Evolutionary conservation across 2,888 invertebrate genomes (phyloP).

Genomic region (Smittia aterrima): DNA sequence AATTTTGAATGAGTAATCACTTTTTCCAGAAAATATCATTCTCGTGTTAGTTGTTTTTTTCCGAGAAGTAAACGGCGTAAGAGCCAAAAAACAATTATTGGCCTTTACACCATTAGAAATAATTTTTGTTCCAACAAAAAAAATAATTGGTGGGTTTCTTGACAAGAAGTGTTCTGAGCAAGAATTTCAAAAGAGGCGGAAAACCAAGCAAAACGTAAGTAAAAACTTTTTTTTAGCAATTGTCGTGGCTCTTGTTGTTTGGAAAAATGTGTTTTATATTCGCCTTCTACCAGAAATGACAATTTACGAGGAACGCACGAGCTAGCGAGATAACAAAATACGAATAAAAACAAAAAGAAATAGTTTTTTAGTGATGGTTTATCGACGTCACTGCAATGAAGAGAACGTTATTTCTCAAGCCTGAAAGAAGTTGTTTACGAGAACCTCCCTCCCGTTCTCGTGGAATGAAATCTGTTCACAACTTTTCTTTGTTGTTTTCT

Average conservation of each 20-base stretch:
- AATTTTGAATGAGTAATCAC: conserved; percentile 38
- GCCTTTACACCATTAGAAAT: conserved; percentile 30
- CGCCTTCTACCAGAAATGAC: not conserved
- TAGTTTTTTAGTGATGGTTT: conserved; percentile 33
- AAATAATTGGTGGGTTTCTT: conserved; percentile 33
- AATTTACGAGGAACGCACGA: not conserved
- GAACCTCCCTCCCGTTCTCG: conserved; percentile 19
- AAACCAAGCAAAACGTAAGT: conserved; percentile 36
- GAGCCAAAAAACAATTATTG: conserved; percentile 11
- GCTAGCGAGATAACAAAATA: not conserved
- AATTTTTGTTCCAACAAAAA: conserved; percentile 22
- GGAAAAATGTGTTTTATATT: not conserved
- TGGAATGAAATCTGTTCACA: not conserved
- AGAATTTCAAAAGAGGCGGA: conserved; percentile 33
- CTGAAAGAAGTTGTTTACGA: conserved; percentile 16
- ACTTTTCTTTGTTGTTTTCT: not conserved
- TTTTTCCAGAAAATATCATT: conserved; percentile 15
- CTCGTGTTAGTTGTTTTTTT: conserved; percentile 3
- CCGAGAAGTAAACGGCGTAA: not conserved
- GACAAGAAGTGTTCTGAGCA: not conserved
- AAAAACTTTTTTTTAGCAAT: not conserved
- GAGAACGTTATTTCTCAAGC: not conserved
- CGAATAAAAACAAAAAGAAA: not conserved
- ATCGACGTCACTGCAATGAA: conserved; percentile 28
- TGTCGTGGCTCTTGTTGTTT: not conserved